These are phyloP conservation scores for Rhabditoides inermis DNA, from an alignment of 2,888 invertebrate species.

Conservation along the genomic window DNA sequence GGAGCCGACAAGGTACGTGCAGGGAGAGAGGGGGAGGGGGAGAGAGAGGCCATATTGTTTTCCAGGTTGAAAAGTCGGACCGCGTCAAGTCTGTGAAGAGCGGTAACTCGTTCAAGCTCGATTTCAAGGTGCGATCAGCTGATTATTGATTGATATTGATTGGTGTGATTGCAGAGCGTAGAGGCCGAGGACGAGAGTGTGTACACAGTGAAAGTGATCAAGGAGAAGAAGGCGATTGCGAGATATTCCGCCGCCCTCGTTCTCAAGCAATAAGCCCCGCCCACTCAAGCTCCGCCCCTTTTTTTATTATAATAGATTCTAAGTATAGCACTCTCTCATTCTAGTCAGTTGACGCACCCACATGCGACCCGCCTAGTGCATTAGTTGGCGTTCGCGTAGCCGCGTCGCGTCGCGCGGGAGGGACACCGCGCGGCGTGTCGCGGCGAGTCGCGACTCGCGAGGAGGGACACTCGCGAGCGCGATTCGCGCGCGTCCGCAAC, in stretches of 20 bases:
- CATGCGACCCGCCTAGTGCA: background rate
- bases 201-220: conserved; percentile 45
- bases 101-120: conserved; percentile 46
- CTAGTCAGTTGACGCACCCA: background rate
- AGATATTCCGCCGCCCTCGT: conserved; percentile 37
- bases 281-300: conserved; percentile 2
- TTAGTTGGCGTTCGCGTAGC: background rate
- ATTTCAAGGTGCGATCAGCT: conserved; percentile 29
- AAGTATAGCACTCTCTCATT: too few species aligned
- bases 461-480: too few species aligned
- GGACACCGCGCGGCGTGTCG: too few species aligned
- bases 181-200: conserved; percentile 37
- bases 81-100: conserved; percentile 43
- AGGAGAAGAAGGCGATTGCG: conserved; percentile 46
- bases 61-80: conserved; percentile 40
- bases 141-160: background rate
- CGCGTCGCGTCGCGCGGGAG: too few species aligned
- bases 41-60: background rate
- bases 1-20: too few species aligned
- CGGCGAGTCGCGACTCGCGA: too few species aligned
- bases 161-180: conserved; percentile 22
- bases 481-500: too few species aligned
- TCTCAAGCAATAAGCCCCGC: conserved; percentile 7
- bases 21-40: too few species aligned
- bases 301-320: too few species aligned